phyloP scores from a whole-genome alignment of 2,888 invertebrate species.

The Quadroppia sp. region DNA sequence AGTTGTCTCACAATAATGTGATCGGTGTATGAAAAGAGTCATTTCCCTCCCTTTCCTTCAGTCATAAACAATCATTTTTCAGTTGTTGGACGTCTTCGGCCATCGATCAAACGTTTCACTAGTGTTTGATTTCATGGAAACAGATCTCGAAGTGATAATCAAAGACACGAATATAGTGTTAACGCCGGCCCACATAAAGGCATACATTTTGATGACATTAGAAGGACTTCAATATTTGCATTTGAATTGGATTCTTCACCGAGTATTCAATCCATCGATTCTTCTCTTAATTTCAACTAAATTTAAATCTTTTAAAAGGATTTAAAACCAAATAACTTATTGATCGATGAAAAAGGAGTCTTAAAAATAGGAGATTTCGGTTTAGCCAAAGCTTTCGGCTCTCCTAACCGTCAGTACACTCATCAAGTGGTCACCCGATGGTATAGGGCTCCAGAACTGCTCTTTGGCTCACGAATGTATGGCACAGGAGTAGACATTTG shows the following conservation, averaged over 20 bases:
- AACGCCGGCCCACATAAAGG: constrained; percentile 86
- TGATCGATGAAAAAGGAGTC: constrained; percentile 84
- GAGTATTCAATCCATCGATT: constrained; percentile 56
- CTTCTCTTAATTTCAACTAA: too few relatives aligned
- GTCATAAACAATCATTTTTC: constrained; percentile 35
- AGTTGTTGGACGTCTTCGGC: constrained; percentile 85
- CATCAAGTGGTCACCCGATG: constrained; percentile 89
- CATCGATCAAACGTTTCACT: constrained; percentile 95
- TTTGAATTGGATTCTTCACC: constrained; percentile 90
- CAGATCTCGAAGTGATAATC: constrained; percentile 80
- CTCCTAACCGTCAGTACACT: constrained; percentile 90
- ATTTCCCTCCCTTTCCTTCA: neutral
- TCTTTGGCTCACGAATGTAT: constrained; percentile 92
- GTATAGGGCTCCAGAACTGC: constrained; percentile 78
- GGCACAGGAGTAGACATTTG: constrained; percentile 98
- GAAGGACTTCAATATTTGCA: constrained; percentile 93
- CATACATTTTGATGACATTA: constrained; percentile 91
- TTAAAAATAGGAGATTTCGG: constrained; percentile 99
- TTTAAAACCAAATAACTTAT: constrained; percentile 96
- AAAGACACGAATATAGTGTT: constrained; percentile 76
- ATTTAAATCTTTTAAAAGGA: constrained; percentile 58
- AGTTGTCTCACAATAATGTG: constrained; percentile 87
- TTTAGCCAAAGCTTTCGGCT: constrained; percentile 93
- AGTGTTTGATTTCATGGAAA: constrained; percentile 99
- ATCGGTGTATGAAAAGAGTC: constrained; percentile 65